These are phyloP conservation scores for Apeltes quadracus DNA, from an alignment of 2,113 vertebrate genomes.

Conservation along the genomic window DNA sequence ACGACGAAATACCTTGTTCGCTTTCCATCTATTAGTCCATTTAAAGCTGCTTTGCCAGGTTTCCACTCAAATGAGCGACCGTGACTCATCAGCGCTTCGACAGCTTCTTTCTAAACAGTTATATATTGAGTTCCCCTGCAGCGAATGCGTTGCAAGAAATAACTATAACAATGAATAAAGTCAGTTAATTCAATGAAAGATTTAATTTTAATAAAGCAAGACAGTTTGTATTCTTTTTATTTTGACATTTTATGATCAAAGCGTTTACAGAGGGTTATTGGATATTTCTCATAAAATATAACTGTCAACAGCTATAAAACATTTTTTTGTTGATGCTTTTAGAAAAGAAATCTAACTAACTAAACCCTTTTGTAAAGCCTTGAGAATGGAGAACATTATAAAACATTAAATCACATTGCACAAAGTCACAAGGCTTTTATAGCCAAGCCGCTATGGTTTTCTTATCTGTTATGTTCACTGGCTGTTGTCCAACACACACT, in stretches of 20 bases:
- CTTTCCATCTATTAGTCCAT: constrained; percentile 8
- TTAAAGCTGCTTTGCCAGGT: constrained; percentile 4
- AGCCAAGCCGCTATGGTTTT: background rate
- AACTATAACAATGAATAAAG: no score
- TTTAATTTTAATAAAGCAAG: background rate
- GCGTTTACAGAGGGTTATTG: background rate
- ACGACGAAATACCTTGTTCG: constrained; percentile 4
- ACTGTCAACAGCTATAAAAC: no score
- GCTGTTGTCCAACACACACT: constrained; percentile 4
- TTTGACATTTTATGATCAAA: background rate
- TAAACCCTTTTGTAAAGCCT: background rate
- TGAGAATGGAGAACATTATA: background rate
- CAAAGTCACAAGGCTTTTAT: constrained; percentile 9
- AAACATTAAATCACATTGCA: background rate
- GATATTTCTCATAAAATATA: no score
- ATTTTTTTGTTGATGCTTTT: background rate
- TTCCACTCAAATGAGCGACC: background rate
- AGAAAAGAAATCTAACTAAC: background rate
- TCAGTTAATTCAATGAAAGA: background rate
- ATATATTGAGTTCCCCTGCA: background rate
- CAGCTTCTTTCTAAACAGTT: background rate
- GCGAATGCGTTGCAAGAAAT: background rate
- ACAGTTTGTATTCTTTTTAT: background rate
- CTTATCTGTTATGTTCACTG: constrained; percentile 19
- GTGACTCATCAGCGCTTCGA: background rate